Percentiles rank a stretch among this genome's conserved stretches.
Conservation (phyloP, 2,113 vertebrate genomes). For the Thoracochromis brauschi region DNA sequence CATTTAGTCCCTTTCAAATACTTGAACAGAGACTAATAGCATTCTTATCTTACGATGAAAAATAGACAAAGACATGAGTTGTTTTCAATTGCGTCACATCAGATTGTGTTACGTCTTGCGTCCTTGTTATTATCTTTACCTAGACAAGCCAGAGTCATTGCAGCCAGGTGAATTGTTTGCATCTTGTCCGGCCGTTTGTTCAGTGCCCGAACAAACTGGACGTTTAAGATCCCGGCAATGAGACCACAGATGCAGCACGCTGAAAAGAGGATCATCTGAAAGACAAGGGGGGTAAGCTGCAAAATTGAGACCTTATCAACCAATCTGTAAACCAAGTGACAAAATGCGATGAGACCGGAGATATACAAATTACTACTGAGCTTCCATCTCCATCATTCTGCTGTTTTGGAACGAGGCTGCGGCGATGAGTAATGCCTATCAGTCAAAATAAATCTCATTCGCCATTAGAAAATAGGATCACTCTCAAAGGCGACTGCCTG, state of each 20-base stretch:
- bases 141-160: constrained; percentile 92
- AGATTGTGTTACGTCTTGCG: background rate
- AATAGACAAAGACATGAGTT: background rate
- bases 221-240: constrained; percentile 96
- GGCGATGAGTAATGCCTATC: constrained; percentile 8
- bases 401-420: background rate
- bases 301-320: background rate
- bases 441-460: constrained; percentile 46
- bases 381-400: background rate
- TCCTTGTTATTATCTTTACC: constrained; percentile 45
- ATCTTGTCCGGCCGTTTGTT: constrained; percentile 80
- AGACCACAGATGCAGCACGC: constrained; percentile 98
- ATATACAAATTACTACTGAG: background rate
- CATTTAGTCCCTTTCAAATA: background rate
- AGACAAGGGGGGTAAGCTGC: background rate
- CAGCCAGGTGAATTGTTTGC: constrained; percentile 85
- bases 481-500: constrained; percentile 1
- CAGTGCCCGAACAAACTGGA: constrained; percentile 95
- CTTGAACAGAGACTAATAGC: background rate
- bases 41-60: background rate
- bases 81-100: background rate
- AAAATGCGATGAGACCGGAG: constrained; percentile 8
- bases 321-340: constrained; percentile 17
- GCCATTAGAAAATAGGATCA: constrained; percentile 36
- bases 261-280: constrained; percentile 97